Conservation (phyloP, 2,797 vertebrate genomes). For the Coregonus sp. region DNA sequence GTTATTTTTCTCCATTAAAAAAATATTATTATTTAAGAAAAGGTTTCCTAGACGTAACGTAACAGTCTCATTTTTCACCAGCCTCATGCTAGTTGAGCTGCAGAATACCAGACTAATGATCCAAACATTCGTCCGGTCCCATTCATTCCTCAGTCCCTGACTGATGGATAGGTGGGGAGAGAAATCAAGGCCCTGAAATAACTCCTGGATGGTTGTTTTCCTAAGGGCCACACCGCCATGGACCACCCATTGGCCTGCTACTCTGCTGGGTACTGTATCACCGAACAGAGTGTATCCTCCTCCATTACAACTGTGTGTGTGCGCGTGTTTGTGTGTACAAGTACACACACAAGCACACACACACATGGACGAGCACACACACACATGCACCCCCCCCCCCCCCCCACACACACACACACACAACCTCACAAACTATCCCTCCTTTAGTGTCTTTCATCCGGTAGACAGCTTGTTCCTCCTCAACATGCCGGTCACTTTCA, state of each 20-base stretch:
- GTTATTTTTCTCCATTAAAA: background rate
- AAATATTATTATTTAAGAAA: background rate
- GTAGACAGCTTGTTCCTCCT: background rate
- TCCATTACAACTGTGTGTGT: no score
- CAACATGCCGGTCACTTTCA: constrained; percentile 1
- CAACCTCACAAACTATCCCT: background rate
- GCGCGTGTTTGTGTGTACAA: no score
- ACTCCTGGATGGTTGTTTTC: background rate
- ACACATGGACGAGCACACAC: no score
- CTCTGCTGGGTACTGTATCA: background rate
- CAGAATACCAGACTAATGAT: background rate
- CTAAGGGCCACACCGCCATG: no score
- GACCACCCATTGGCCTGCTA: background rate
- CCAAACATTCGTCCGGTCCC: background rate
- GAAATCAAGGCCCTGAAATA: background rate
- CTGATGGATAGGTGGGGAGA: background rate
- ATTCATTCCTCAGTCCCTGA: constrained; percentile 2
- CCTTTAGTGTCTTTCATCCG: background rate
- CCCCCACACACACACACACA: background rate
- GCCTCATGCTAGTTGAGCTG: background rate
- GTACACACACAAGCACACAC: no score
- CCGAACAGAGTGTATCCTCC: background rate
- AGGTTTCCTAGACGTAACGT: background rate
- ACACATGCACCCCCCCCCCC: no score
- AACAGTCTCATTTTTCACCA: background rate